Percentiles rank a stretch among this genome's conserved stretches.
These are phyloP conservation scores for Oophaga sylvatica DNA, from an alignment of 2,797 vertebrate species.

Conservation along the genomic window DNA sequence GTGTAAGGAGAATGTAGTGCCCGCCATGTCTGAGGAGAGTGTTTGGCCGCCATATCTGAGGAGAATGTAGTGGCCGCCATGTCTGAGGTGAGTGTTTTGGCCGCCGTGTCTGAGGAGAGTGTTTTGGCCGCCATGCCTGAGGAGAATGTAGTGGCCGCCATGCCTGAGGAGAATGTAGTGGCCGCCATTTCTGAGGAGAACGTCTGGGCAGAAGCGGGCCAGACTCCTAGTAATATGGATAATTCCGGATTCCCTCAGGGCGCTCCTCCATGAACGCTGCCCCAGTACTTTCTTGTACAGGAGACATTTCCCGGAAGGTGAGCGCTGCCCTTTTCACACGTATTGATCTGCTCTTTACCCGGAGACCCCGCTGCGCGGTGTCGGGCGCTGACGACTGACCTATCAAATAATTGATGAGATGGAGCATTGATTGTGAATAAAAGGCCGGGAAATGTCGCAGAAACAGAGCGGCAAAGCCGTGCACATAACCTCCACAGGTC, in stretches of 20 bases:
- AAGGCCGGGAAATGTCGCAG: neutral
- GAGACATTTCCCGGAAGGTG: neutral
- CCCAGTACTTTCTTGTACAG: neutral
- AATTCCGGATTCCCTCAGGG: neutral
- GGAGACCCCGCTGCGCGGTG: neutral
- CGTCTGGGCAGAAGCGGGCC: neutral
- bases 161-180: too few relatives aligned
- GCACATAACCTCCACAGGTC: too few relatives aligned
- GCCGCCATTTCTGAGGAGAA: neutral
- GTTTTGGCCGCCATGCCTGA: too few relatives aligned
- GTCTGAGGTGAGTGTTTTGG: too few relatives aligned
- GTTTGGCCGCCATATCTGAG: neutral
- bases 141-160: too few relatives aligned
- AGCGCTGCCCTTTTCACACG: slow-evolving; percentile 22
- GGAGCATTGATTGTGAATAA: neutral
- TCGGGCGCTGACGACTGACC: slow-evolving; percentile 1
- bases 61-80: neutral
- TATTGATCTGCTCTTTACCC: slow-evolving; percentile 8
- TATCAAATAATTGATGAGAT: slow-evolving; percentile 36
- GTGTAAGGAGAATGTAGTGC: neutral
- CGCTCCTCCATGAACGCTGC: neutral
- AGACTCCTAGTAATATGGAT: too few relatives aligned
- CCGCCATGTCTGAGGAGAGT: too few relatives aligned
- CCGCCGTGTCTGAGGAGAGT: too few relatives aligned
- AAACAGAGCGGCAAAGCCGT: neutral